These are phyloP conservation scores for Sepiola atlantica DNA, from an alignment of 2,888 invertebrate species.

Conservation along the genomic window DNA sequence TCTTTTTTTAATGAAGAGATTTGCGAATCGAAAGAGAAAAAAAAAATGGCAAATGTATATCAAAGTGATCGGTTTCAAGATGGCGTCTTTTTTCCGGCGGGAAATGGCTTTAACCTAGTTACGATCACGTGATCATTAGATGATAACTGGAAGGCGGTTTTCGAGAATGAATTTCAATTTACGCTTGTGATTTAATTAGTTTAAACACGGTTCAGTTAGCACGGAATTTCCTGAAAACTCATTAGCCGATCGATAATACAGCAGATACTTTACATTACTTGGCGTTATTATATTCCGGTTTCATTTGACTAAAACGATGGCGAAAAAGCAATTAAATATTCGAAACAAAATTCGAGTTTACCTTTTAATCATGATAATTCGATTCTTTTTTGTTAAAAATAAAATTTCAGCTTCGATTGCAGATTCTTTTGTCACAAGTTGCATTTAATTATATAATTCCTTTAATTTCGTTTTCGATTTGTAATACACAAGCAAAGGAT, in stretches of 20 bases:
- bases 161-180: background rate
- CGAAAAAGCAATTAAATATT: background rate
- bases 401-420: background rate
- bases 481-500: constrained; percentile 32
- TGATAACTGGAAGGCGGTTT: background rate
- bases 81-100: background rate
- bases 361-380: constrained; percentile 15
- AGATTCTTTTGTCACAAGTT: constrained; percentile 22
- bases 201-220: background rate
- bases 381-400: background rate
- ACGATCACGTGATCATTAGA: background rate
- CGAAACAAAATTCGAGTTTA: background rate
- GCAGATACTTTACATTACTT: background rate
- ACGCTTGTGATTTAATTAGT: constrained; percentile 20
- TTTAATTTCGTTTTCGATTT: background rate
- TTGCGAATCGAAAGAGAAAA: background rate
- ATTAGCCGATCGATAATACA: background rate
- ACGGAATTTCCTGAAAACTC: constrained; percentile 6
- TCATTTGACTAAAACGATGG: background rate
- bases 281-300: background rate
- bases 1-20: too few species aligned
- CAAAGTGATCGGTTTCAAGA: background rate
- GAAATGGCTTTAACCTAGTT: constrained; percentile 19
- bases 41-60: background rate
- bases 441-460: background rate